phyloP scores from a whole-genome alignment of 2,888 invertebrate species.

The Emmelina monodactyla region DNA sequence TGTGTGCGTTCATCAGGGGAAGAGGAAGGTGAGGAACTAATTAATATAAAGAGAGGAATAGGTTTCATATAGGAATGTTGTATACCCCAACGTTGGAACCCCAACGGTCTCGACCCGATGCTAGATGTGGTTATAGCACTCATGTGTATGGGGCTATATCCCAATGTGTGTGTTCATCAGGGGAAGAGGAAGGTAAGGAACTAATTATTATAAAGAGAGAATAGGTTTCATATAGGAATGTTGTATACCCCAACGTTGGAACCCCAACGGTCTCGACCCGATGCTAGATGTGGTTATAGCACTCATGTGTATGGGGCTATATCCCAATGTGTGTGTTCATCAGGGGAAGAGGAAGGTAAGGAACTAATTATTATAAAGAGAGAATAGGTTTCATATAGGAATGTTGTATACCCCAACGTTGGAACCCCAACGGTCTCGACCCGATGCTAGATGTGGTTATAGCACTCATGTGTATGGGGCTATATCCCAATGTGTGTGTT shows the following conservation, averaged over 20 bases:
- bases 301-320: slow-evolving; percentile 88
- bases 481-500: slow-evolving; percentile 96
- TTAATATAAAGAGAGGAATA: too few species aligned
- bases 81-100: slow-evolving; percentile 76
- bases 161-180: slow-evolving; percentile 95
- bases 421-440: slow-evolving; percentile 81
- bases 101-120: slow-evolving; percentile 77
- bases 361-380: too few species aligned
- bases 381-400: slow-evolving; percentile 90
- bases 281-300: slow-evolving; percentile 84
- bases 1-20: slow-evolving; percentile 94
- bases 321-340: slow-evolving; percentile 96
- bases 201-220: too few species aligned
- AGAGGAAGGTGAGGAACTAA: slow-evolving; percentile 90
- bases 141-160: slow-evolving; percentile 91
- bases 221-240: slow-evolving; percentile 91
- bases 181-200: slow-evolving; percentile 93
- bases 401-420: slow-evolving; percentile 74
- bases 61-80: slow-evolving; percentile 93
- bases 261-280: slow-evolving; percentile 79
- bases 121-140: slow-evolving; percentile 86
- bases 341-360: slow-evolving; percentile 93
- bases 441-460: slow-evolving; percentile 82
- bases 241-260: slow-evolving; percentile 76
- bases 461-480: slow-evolving; percentile 86